phyloP scores from a whole-genome alignment of 2,888 invertebrate species.

The Agrochola lota region DNA sequence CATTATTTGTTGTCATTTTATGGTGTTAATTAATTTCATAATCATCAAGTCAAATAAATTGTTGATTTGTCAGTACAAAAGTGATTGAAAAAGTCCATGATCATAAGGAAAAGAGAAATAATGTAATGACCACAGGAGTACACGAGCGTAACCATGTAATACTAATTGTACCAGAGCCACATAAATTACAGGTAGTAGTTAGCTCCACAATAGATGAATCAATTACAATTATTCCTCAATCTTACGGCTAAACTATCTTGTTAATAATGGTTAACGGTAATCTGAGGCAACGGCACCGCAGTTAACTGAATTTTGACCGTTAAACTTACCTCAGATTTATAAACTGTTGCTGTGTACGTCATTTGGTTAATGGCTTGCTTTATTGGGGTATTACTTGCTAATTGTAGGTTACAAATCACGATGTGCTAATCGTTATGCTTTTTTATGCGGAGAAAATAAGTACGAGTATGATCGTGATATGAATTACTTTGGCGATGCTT shows the following conservation, averaged over 20 bases:
- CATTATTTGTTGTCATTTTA: background rate
- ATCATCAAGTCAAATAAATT: background rate
- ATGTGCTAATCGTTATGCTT: background rate
- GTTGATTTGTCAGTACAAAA: background rate
- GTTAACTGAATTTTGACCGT: conserved; percentile 64
- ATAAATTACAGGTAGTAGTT: conserved; percentile 45
- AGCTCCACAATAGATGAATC: conserved; percentile 59
- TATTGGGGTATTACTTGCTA: conserved; percentile 17
- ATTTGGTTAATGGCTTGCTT: conserved; percentile 34
- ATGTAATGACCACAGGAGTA: conserved; percentile 19
- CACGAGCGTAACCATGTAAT: conserved; percentile 49
- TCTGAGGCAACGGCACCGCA: conserved; percentile 57
- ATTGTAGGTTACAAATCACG: conserved; percentile 22
- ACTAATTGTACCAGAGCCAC: conserved; percentile 48
- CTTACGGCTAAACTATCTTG: conserved; percentile 63
- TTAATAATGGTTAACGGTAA: conserved; percentile 65
- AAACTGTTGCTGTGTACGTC: conserved; percentile 42
- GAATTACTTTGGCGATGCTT: background rate
- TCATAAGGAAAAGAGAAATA: conserved; percentile 20
- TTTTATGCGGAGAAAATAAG: background rate
- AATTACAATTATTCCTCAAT: conserved; percentile 66
- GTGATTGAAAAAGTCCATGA: background rate
- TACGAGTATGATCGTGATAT: background rate
- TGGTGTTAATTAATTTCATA: no score
- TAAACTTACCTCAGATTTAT: conserved; percentile 56